Base-by-base conservation (phyloP, 1,140 invertebrate species). In the Drosophila obscura region DNA sequence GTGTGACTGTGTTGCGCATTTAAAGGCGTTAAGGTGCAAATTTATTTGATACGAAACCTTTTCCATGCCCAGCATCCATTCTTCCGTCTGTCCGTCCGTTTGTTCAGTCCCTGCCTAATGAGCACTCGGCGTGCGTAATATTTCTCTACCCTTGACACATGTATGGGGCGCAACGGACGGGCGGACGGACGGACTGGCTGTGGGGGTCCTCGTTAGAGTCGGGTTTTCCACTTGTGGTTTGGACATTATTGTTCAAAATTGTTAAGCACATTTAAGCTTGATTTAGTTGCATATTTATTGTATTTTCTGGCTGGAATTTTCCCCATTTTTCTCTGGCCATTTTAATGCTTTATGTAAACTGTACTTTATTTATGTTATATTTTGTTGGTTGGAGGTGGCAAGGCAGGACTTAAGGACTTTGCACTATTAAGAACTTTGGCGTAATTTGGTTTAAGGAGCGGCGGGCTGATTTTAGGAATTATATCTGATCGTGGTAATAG, bases 1-100 rank as follows among this genome's bases (percentile, higher is more conserved):
- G 56, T 57, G 59, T 74, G 64, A 61, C 57, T 84, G 77, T 61
- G 68, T 81, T 78, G 78, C 62, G 71, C 82, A 87, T 88, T 87
- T 87, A 87, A 87, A 87, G 83, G 83, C 83, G 83, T 87, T 88
- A 87, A 87, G 83, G 83, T 87, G 83, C 83, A 88, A 87, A 87
- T 87, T 87, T 87, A 87, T 88, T 83, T 88, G 2, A 53, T 65
- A 82, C 39, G 67, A 71, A 80, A 88, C 83, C 83, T 87, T 87
- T 87, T 88, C 49, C 45, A 46, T 60, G 49, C 75, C 75, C 69
- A 83, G 69, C 73, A 80, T 66, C 72, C 58, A 50, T 69, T 15
- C 52, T 45, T 50, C 26, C 68, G 19, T 79, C 53, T 64, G 73
- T 79, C 35, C 71, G 66, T 75, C 9, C 19, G 51, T 53, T 5